Evolutionary conservation across 2,888 invertebrate species (phyloP).

Genomic region (Thymelicus lineola): DNA sequence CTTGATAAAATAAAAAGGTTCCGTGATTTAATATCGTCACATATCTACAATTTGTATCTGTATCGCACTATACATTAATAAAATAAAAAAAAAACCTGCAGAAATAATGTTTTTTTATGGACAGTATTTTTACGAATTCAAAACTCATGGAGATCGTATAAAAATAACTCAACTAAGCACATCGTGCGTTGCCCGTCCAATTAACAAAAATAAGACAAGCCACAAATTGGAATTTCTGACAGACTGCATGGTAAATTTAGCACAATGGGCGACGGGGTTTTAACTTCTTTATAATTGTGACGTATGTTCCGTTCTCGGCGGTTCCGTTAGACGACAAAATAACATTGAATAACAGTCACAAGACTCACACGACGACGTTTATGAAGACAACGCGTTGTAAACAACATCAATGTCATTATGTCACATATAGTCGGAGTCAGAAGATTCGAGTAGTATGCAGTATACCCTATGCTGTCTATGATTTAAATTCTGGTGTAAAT

Average conservation of each 20-base stretch:
- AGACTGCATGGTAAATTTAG: constrained; percentile 65
- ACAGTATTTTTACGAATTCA: not conserved
- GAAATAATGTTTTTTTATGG: too few relatives aligned
- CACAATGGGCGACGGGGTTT: constrained; percentile 55
- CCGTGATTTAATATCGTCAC: too few relatives aligned
- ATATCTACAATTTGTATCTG: too few relatives aligned
- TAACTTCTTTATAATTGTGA: constrained; percentile 51
- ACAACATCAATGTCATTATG: not conserved
- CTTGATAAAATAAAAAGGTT: too few relatives aligned
- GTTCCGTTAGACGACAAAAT: constrained; percentile 24
- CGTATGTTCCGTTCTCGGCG: constrained; percentile 28
- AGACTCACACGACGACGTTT: not conserved
- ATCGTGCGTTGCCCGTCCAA: constrained; percentile 52
- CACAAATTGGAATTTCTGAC: constrained; percentile 65
- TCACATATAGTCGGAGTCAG: not conserved
- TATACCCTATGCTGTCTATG: too few relatives aligned
- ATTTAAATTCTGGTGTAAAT: too few relatives aligned
- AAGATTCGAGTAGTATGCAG: not conserved
- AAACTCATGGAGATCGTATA: constrained; percentile 38
- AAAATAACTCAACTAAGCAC: constrained; percentile 17
- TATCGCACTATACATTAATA: too few relatives aligned
- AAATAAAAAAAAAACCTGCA: not conserved
- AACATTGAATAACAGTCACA: not conserved
- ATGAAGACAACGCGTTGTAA: constrained; percentile 1
- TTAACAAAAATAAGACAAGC: constrained; percentile 70